Conservation (phyloP, 2,113 vertebrate genomes). For the Cyprinodon tularosa region DNA sequence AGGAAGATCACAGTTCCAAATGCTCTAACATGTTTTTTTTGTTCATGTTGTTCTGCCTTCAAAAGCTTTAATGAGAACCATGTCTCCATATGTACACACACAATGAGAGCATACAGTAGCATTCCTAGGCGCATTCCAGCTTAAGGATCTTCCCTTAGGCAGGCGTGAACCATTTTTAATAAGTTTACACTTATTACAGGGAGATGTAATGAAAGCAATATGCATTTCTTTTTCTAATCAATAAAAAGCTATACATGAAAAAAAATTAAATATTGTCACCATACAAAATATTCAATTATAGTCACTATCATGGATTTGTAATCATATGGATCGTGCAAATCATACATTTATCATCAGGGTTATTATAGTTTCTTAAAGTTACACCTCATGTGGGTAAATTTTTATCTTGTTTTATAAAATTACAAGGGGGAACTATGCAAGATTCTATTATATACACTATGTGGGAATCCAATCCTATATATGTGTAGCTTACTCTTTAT, state of each 20-base stretch:
- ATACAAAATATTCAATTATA: not conserved
- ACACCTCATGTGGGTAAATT: not conserved
- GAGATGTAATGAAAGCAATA: constrained; percentile 18
- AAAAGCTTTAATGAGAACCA: constrained; percentile 11
- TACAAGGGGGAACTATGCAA: no score
- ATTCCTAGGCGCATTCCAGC: not conserved
- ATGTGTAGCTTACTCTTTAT: not conserved
- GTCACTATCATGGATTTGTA: no score
- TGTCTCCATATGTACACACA: not conserved
- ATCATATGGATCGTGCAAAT: no score
- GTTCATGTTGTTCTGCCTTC: constrained; percentile 9
- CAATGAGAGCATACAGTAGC: not conserved
- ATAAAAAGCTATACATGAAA: not conserved
- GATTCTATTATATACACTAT: no score
- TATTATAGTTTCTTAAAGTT: not conserved
- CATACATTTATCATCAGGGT: not conserved
- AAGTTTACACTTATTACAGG: not conserved
- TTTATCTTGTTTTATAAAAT: not conserved
- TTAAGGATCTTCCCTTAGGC: not conserved
- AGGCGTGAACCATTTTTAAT: not conserved
- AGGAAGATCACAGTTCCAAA: constrained; percentile 39
- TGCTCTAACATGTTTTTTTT: constrained; percentile 25
- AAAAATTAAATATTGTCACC: not conserved
- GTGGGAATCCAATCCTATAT: not conserved
- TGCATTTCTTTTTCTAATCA: not conserved